Base-by-base conservation (phyloP, 2,797 vertebrate genomes). In the Muscicapa striata region DNA sequence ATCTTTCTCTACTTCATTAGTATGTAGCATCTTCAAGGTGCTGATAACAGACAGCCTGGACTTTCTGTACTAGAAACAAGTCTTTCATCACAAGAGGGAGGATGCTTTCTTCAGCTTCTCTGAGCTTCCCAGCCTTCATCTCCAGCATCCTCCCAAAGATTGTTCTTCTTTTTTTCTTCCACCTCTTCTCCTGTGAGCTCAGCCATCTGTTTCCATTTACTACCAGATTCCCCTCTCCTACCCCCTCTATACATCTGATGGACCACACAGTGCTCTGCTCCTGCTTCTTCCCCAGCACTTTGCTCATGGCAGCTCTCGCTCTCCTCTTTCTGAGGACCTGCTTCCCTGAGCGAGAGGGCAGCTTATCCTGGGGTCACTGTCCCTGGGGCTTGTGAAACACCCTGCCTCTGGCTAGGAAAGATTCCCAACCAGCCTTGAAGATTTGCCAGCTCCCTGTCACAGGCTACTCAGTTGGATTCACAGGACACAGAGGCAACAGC, bases 201-300 rank as follows among this genome's bases (percentile, higher is more conserved):
- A 27, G 34, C 84, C 74, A 70, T 73, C 77, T 92, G 85, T 90
- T 93, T 94, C 77, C 83, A 48, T 80, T 95, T 87, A 67, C 45
- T 63, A 76, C 34, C 84, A 75, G 79, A 87, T 83, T 70, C 34
- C 30, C 41, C n/a, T n/a, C 52, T 89, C 74, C 78, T 48, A 82
- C 74, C n/a, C 36, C 66, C 62, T 41, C 57, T 40, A 24, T 30
- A 40, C 18, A 70, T 46, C n/a, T 9, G 1, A 23, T 41, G 58
- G 87, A 46, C 43, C 1, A 0, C 58, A 26, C 30, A 30, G 40
- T n/a, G 7, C 20, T 52, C 36, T 63, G 26, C 51, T 72, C 29
- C 89, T 63, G 24, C 51, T 38, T 87, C 30, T 83, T 72, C 58
- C 36, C 21, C 23, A 52, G 41, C 17, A 79, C 19, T 73, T 77